Percentiles rank a stretch among this genome's conserved stretches.
These are phyloP conservation scores for Fistularia tabacaria DNA, from an alignment of 2,797 vertebrate genomes.

Conservation along the genomic window DNA sequence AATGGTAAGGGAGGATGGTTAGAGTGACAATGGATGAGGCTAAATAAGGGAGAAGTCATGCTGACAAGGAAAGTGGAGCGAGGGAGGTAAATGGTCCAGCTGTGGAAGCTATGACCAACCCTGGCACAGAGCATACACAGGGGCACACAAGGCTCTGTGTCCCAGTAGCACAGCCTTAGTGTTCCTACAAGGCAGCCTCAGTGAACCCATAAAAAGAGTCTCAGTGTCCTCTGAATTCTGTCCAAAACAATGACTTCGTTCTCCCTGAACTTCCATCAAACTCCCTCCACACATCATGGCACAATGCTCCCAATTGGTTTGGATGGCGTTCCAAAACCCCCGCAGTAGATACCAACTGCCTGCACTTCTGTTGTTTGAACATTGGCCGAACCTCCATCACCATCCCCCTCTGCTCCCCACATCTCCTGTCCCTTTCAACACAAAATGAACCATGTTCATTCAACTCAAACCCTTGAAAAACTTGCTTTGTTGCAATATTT, in stretches of 20 bases:
- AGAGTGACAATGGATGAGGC: constrained; percentile 3
- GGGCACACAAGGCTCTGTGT: constrained; percentile 83
- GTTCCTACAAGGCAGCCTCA: constrained; percentile 68
- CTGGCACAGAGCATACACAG: constrained; percentile 87
- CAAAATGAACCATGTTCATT: constrained; percentile 33
- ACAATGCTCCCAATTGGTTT: constrained; percentile 67
- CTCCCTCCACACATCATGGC: constrained; percentile 53
- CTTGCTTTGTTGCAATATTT: constrained; percentile 31
- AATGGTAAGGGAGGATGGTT: constrained; percentile 4
- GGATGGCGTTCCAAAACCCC: constrained; percentile 64
- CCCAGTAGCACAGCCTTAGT: constrained; percentile 49
- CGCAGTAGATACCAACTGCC: constrained; percentile 59
- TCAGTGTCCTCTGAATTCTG: constrained; percentile 61
- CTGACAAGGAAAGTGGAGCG: constrained; percentile 33
- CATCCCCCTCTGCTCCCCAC: constrained; percentile 47
- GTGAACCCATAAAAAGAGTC: constrained; percentile 67
- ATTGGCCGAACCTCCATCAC: constrained; percentile 41
- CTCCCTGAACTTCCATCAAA: constrained; percentile 67
- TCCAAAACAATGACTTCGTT: constrained; percentile 66
- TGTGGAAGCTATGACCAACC: constrained; percentile 78
- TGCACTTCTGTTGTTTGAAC: constrained; percentile 37
- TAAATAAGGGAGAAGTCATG: constrained; percentile 28
- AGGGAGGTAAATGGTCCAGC: constrained; percentile 72
- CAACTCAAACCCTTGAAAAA: constrained; percentile 39
- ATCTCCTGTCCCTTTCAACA: constrained; percentile 33